Evolutionary conservation across 2,888 invertebrate species (phyloP), one percentile per base, ranked within the genome.

Genomic region (Tachystola acroxantha): DNA sequence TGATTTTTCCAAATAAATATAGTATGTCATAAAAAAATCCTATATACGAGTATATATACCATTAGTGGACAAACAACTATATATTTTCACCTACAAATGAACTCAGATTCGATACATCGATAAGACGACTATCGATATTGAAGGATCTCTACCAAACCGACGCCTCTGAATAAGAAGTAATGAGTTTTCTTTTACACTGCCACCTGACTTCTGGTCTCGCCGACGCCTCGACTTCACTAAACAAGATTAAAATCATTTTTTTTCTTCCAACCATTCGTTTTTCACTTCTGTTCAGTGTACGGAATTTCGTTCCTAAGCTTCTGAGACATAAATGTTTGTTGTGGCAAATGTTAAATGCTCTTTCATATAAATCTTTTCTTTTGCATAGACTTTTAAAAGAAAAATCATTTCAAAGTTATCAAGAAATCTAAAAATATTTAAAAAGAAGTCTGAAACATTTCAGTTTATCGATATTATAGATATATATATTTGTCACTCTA

Each of bases 131-230:
- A 43, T 56, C 46, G 57, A 50, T 53, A 56, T 31, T 38, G 49
- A 42, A 40, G 48, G 53, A 57, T 48, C 64, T 57, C 71, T 74
- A 69, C 46, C 51, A 45, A 40, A 51, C 40, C 59, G 54, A 48
- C 59, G 24, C n/a, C n/a, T 65, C 61, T 74, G 78, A 80, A 81
- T 80, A 74, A 82, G 79, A 72, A 82, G 77, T 80, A 82, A 84
- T 80, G 84, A 84, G 79, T 79, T 84, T 84, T 84, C 82, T 81
- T 79, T 79, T 65, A 64, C 70, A 71, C 60, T 61, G 62, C 65
- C 71, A 80, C 81, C 81, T 82, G 80, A 79, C 76, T 81, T 67
- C 62, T 70, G 62, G 64, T 61, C 57, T 64, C 59, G 61, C 55
- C 64, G 67, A 67, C 73, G 70, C 63, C 60, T 65, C 68, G 68